Evolutionary conservation across 2,888 invertebrate genomes (phyloP).

Genomic region (Hemicrepidius hirtus): DNA sequence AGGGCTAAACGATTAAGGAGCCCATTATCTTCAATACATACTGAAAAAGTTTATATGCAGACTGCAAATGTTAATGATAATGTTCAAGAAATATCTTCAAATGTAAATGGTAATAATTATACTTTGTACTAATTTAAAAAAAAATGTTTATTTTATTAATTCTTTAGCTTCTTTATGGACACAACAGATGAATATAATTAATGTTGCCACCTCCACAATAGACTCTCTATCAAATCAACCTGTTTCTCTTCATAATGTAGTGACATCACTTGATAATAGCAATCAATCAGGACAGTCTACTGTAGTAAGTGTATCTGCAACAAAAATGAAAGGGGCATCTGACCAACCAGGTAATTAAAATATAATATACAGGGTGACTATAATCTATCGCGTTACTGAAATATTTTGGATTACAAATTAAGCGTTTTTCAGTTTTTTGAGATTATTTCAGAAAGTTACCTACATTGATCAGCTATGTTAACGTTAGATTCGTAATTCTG

Average conservation of each 20-base stretch:
- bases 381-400: too few species aligned
- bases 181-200: constrained; percentile 49
- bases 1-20: constrained; percentile 68
- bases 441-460: too few species aligned
- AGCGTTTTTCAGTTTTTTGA: too few species aligned
- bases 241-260: constrained; percentile 47
- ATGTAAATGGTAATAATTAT: constrained; percentile 38
- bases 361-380: too few species aligned
- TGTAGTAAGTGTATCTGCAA: background rate
- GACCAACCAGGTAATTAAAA: constrained; percentile 74
- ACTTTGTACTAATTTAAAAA: background rate
- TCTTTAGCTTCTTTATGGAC: constrained; percentile 29
- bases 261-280: constrained; percentile 35
- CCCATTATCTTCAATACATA: constrained; percentile 70
- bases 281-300: background rate
- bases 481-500: too few species aligned
- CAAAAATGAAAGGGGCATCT: constrained; percentile 76
- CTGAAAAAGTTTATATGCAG: constrained; percentile 69
- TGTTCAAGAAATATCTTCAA: constrained; percentile 9
- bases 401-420: too few species aligned
- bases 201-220: constrained; percentile 48
- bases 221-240: constrained; percentile 43
- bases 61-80: constrained; percentile 59
- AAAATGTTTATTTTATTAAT: constrained; percentile 2
- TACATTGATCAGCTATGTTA: too few species aligned